Conservation (phyloP, 2,888 invertebrate species). For the Corbicula japonica region DNA sequence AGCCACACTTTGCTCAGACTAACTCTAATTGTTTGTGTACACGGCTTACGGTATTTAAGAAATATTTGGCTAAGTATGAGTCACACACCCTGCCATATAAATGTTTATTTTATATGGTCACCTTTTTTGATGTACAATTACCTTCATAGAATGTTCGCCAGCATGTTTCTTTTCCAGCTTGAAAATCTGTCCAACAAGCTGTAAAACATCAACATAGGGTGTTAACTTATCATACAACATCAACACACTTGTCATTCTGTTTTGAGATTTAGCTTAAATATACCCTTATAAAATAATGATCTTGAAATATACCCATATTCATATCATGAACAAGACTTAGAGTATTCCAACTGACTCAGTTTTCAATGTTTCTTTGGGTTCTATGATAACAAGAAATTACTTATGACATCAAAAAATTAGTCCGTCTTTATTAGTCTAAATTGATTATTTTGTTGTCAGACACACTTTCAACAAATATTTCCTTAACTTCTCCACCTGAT, state of each 20-base stretch:
- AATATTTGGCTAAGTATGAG: neutral
- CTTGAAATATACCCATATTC: too few relatives aligned
- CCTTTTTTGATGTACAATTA: conserved; percentile 49
- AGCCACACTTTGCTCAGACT: neutral
- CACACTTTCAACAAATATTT: too few relatives aligned
- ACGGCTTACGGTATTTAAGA: neutral
- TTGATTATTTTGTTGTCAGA: too few relatives aligned
- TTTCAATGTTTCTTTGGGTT: too few relatives aligned
- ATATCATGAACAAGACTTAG: too few relatives aligned
- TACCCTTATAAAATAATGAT: too few relatives aligned
- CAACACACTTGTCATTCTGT: neutral
- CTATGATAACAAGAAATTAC: too few relatives aligned
- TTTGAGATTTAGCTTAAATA: too few relatives aligned
- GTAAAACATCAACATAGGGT: conserved; percentile 44
- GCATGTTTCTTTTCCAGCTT: conserved; percentile 77
- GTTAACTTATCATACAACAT: neutral
- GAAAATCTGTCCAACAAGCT: conserved; percentile 85
- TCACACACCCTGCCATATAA: neutral
- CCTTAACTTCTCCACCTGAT: too few relatives aligned
- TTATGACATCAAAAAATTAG: too few relatives aligned
- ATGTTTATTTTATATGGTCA: neutral
- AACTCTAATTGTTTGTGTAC: neutral
- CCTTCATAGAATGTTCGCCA: conserved; percentile 85
- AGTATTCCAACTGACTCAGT: too few relatives aligned
- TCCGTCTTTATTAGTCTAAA: too few relatives aligned